Evolutionary conservation across 2,797 vertebrate species (phyloP), one percentile per base, ranked within the genome.

Genomic region (Chelidonichthys spinosus): DNA sequence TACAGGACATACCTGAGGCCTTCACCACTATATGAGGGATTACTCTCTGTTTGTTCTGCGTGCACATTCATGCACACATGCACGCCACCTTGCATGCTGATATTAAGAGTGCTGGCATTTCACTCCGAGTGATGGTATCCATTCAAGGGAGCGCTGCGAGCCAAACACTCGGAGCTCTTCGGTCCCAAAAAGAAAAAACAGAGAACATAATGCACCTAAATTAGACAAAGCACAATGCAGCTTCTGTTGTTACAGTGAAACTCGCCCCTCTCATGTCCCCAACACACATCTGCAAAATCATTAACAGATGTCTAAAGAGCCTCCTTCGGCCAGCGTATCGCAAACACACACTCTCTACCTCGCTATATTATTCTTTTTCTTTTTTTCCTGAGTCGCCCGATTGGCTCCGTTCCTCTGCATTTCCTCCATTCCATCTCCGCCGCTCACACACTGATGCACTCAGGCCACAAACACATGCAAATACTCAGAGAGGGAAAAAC

Each of bases 171-270:
- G 3, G 54, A 67, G 63, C 76, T 84, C 77, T 82, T 56, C 71
- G 78, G 80, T 3, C 18, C 79, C 64, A 86, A 81, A 84, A 89
- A 90, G 78, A 40, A 79, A 82, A 89, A 89, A 78, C 13, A 33
- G 79, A 88, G 79, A 86, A 89, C 81, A 91, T 83, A 88, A 90
- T 88, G 87, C 77, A 85, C 77, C 58, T 79, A 89, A 94, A 92
- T 93, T 85, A 93, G 82, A 89, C 87, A 88, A 88, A 94, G 90
- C 89, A 95, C 95, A 95, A 95, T 93, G 88, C 85, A 72, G 92
- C 94, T 94, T 93, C 93, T 95, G 93, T 94, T 95, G 89, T 92
- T 92, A 87, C 83, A 92, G 75, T 82, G 85, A 87, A 91, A 87
- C 83, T 70, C 76, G 8, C 85, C 77, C 83, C 77, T 77, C 85